These are phyloP conservation scores for Drosophila hydei DNA, from an alignment of 1,140 invertebrate species.

Conservation along the genomic window DNA sequence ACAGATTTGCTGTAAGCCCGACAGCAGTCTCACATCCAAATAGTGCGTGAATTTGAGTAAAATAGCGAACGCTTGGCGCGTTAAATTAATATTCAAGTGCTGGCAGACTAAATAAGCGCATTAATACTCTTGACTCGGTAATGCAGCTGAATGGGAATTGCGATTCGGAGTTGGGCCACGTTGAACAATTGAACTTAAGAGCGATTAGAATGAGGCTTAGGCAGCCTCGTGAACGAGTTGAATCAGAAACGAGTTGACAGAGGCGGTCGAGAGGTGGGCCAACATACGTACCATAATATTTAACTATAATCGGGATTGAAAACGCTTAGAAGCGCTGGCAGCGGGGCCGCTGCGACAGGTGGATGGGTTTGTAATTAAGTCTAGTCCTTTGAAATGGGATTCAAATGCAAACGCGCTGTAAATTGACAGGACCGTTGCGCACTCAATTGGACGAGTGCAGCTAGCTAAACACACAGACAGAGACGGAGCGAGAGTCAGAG, in stretches of 20 bases:
- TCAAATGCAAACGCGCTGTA: constrained; percentile 63
- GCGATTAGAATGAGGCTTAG: not conserved
- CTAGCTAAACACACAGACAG: constrained; percentile 2
- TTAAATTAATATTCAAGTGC: constrained; percentile 5
- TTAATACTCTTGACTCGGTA: not conserved
- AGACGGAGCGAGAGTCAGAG: too few relatives aligned
- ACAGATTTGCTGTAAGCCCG: too few relatives aligned
- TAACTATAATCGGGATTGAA: constrained; percentile 4
- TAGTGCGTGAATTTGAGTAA: too few relatives aligned
- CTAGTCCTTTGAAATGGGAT: constrained; percentile 22
- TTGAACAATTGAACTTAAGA: not conserved
- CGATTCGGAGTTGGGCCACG: too few relatives aligned
- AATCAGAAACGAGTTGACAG: not conserved
- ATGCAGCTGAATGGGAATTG: not conserved
- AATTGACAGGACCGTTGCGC: constrained; percentile 44
- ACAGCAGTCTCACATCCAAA: too few relatives aligned
- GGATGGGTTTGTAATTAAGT: not conserved
- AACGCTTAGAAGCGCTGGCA: not conserved
- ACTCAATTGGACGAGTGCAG: constrained; percentile 38
- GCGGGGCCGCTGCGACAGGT: not conserved
- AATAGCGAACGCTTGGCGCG: too few relatives aligned
- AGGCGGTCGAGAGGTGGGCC: not conserved
- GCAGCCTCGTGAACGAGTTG: too few relatives aligned
- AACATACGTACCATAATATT: constrained; percentile 1
- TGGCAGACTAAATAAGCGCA: not conserved